Evolutionary conservation across 2,113 vertebrate species (phyloP).

Genomic region (Nibea coibor): DNA sequence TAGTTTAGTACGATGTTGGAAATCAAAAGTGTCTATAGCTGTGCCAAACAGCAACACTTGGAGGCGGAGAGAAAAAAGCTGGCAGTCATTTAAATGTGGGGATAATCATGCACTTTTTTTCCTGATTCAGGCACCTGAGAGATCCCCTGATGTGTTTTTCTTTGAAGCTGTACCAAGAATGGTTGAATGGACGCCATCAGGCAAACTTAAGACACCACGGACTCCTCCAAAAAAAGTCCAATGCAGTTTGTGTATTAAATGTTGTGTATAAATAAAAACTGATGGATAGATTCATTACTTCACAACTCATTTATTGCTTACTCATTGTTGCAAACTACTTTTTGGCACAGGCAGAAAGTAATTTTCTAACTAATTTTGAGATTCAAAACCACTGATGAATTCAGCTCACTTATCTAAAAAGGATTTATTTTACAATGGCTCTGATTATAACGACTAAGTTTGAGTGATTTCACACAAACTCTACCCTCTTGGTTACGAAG

Average conservation of each 20-base stretch:
- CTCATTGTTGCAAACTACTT: not conserved
- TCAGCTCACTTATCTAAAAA: not conserved
- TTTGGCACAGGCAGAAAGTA: not conserved
- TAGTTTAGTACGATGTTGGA: too few relatives aligned
- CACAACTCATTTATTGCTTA: not conserved
- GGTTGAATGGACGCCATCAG: not conserved
- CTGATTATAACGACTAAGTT: slow-evolving; percentile 1
- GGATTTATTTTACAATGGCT: not conserved
- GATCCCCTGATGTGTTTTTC: too few relatives aligned
- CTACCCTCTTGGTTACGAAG: slow-evolving; percentile 7
- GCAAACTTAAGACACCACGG: not conserved
- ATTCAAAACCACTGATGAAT: slow-evolving; percentile 3
- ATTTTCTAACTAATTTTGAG: not conserved
- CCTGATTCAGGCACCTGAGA: too few relatives aligned
- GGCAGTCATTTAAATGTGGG: too few relatives aligned
- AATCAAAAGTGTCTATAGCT: too few relatives aligned
- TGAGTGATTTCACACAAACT: slow-evolving; percentile 9
- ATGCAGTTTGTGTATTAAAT: not conserved
- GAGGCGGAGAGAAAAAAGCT: too few relatives aligned
- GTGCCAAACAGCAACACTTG: too few relatives aligned
- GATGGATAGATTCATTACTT: not conserved
- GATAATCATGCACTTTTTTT: too few relatives aligned
- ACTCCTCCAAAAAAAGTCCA: not conserved
- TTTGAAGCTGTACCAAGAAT: too few relatives aligned
- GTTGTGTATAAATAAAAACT: not conserved